These are phyloP conservation scores for Rhodinocichla rosea DNA, from an alignment of 2,113 vertebrate species.

Conservation along the genomic window DNA sequence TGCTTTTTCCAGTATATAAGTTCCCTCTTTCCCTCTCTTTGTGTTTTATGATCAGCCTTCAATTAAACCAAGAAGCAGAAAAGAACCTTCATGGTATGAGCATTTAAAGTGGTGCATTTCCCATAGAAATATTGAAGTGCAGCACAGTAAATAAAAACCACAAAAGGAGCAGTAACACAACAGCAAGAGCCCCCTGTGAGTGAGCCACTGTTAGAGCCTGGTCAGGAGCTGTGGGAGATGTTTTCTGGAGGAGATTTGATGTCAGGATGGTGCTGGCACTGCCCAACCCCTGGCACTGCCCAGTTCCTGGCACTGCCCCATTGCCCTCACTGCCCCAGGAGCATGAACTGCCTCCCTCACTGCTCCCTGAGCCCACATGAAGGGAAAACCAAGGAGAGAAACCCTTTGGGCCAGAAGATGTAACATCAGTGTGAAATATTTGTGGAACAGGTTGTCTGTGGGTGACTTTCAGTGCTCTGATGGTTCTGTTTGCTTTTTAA, in stretches of 20 bases:
- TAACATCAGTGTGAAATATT: neutral
- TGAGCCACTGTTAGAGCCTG: neutral
- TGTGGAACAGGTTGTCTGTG: slow-evolving; percentile 50
- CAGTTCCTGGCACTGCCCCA: neutral
- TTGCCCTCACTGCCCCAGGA: neutral
- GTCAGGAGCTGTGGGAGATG: neutral
- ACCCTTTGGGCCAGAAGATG: neutral
- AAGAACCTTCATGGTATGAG: neutral
- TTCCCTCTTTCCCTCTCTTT: neutral
- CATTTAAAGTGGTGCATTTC: neutral
- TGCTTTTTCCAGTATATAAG: slow-evolving; percentile 33
- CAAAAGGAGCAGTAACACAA: neutral
- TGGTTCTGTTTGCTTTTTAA: neutral
- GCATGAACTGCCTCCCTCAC: neutral
- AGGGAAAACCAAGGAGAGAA: neutral
- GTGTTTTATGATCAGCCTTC: neutral
- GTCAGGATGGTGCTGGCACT: neutral
- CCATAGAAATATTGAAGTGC: neutral
- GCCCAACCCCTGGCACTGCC: neutral
- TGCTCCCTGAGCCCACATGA: neutral
- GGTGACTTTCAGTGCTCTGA: neutral
- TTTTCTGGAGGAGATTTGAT: neutral
- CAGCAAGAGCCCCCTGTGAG: neutral
- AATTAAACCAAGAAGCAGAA: neutral
- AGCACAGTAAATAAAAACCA: neutral